Conservation (phyloP, 2,113 vertebrate genomes). For the Ctenodactylus gundi region DNA sequence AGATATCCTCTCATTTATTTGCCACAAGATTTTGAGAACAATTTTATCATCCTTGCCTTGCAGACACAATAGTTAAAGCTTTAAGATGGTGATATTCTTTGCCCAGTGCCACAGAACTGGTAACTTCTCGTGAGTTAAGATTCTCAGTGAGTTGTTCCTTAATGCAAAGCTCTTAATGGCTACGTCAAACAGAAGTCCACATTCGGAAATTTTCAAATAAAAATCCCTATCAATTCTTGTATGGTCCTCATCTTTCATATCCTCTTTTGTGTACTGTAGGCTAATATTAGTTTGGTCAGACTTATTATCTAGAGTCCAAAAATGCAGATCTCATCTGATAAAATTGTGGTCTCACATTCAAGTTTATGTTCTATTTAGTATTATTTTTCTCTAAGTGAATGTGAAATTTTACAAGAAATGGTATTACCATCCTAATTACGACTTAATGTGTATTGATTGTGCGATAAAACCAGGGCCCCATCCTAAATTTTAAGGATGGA, state of each 20-base stretch:
- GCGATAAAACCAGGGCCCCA: neutral
- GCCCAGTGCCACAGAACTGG: neutral
- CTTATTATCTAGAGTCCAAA: neutral
- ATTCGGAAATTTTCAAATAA: neutral
- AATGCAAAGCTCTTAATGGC: neutral
- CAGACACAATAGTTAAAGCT: neutral
- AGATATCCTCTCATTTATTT: neutral
- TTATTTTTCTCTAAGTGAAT: neutral
- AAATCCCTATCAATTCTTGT: neutral
- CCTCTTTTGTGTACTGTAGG: neutral
- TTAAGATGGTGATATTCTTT: neutral
- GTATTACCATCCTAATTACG: neutral
- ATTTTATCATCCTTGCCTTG: neutral
- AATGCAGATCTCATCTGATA: neutral
- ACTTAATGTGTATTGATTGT: neutral
- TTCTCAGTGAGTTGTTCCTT: neutral
- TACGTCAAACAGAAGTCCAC: neutral
- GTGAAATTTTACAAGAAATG: slow-evolving; percentile 25
- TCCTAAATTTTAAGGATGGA: neutral
- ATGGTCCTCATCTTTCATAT: neutral
- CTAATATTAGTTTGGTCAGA: neutral
- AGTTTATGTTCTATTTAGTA: neutral
- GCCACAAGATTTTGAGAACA: neutral
- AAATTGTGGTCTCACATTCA: neutral
- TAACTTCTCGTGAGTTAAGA: neutral